phyloP scores from a whole-genome alignment of 2,888 invertebrate species.

The Pollenia amentaria region DNA sequence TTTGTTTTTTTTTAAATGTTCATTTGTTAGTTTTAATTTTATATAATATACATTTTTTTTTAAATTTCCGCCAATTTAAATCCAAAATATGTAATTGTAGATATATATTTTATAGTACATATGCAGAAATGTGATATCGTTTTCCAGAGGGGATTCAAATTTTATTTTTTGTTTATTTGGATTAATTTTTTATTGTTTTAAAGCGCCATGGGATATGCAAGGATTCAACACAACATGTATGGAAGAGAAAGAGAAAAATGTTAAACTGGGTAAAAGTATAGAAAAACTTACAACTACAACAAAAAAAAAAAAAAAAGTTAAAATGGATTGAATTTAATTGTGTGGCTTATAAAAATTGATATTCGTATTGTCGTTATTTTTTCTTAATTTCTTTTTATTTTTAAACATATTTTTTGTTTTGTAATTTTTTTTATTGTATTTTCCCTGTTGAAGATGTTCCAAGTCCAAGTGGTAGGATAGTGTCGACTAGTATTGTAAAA shows the following conservation, averaged over 20 bases:
- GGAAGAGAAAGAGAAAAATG: constrained; percentile 51
- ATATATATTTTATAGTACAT: constrained; percentile 36
- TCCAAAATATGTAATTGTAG: constrained; percentile 53
- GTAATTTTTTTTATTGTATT: constrained; percentile 29
- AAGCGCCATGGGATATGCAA: constrained; percentile 61
- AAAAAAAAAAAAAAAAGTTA: constrained; percentile 71
- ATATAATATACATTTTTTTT: not conserved
- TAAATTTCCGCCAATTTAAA: constrained; percentile 56
- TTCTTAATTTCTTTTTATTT: not conserved
- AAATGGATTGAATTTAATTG: constrained; percentile 75
- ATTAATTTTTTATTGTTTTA: constrained; percentile 28
- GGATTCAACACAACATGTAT: constrained; percentile 56
- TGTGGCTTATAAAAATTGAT: constrained; percentile 65
- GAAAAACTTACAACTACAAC: constrained; percentile 53
- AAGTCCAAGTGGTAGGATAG: constrained; percentile 29
- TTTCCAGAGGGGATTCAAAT: constrained; percentile 21
- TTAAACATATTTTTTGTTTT: constrained; percentile 27
- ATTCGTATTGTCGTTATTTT: constrained; percentile 30
- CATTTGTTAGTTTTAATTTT: constrained; percentile 12
- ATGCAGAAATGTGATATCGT: constrained; percentile 30
- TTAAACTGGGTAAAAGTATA: constrained; percentile 60
- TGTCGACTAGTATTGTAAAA: constrained; percentile 25
- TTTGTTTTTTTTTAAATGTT: constrained; percentile 20
- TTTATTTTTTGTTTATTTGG: constrained; percentile 38
- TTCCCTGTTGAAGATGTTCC: constrained; percentile 15